Percentiles rank a stretch among this genome's conserved stretches.
phyloP scores from a whole-genome alignment of 2,113 vertebrate genomes.

The Zosterops hypoxanthus region DNA sequence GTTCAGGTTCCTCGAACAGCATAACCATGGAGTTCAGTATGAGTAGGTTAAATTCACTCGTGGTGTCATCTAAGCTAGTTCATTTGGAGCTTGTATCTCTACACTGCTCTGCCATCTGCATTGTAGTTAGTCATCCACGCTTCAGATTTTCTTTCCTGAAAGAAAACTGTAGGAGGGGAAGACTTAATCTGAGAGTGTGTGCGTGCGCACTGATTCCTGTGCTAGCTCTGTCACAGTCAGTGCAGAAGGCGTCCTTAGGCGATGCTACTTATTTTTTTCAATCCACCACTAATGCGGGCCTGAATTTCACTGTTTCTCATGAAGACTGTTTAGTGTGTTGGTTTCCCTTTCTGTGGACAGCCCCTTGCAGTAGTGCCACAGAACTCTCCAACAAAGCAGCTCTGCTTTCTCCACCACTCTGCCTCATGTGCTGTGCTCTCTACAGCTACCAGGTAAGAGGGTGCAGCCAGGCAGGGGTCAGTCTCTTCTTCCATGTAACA shows the following conservation, averaged over 20 bases:
- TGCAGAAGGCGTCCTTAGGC: not conserved
- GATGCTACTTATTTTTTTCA: not conserved
- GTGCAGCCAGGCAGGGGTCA: not conserved
- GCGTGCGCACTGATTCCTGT: not conserved
- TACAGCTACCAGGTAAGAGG: not conserved
- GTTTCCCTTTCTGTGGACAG: not conserved
- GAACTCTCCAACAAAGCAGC: not conserved
- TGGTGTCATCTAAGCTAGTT: not conserved
- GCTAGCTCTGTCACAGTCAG: not conserved
- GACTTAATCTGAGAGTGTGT: constrained; percentile 7
- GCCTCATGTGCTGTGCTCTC: not conserved
- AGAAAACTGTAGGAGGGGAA: constrained; percentile 50
- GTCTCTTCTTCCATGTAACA: not conserved
- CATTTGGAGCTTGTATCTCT: not conserved
- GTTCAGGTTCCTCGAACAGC: not conserved
- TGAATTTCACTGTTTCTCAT: not conserved
- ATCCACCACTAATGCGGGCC: not conserved
- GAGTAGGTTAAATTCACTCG: not conserved
- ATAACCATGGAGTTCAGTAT: not conserved
- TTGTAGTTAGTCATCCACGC: constrained; percentile 54
- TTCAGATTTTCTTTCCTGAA: constrained; percentile 43
- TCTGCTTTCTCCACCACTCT: not conserved
- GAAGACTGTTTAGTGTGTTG: not conserved
- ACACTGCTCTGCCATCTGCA: constrained; percentile 43
- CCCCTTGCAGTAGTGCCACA: not conserved